Conservation (phyloP, 1,140 invertebrate species). For the Orius insidiosus region DNA sequence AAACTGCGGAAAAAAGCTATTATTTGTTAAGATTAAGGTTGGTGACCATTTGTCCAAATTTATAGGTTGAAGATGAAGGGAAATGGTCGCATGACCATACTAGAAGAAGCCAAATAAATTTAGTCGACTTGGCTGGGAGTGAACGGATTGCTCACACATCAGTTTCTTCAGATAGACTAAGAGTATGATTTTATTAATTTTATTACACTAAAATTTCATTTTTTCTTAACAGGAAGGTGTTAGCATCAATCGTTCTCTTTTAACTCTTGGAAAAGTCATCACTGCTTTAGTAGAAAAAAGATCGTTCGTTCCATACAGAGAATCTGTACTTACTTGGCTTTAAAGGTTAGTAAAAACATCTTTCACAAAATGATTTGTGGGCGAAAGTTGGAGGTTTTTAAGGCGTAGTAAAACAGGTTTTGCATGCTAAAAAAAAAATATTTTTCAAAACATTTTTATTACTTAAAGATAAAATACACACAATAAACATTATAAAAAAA, state of each 20-base stretch:
- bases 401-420: neutral
- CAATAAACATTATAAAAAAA: conserved; percentile 14
- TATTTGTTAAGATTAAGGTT: no score
- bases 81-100: conserved; percentile 23
- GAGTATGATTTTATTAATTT: conserved; percentile 29
- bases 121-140: conserved; percentile 75
- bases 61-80: conserved; percentile 18
- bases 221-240: conserved; percentile 54
- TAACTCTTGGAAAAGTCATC: conserved; percentile 74
- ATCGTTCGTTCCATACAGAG: conserved; percentile 38
- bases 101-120: conserved; percentile 54
- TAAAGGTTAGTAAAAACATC: conserved; percentile 43
- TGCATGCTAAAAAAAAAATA: no score
- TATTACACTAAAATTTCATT: no score
- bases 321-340: conserved; percentile 67
- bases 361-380: neutral
- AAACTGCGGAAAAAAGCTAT: no score
- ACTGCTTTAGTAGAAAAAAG: conserved; percentile 40
- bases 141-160: conserved; percentile 51
- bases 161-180: conserved; percentile 49
- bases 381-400: no score
- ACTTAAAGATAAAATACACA: conserved; percentile 21
- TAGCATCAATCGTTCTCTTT: conserved; percentile 55
- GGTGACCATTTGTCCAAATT: no score
- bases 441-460: conserved; percentile 1